Evolutionary conservation across 2,113 vertebrate species (phyloP).

Genomic region (Hystrix brachyura): DNA sequence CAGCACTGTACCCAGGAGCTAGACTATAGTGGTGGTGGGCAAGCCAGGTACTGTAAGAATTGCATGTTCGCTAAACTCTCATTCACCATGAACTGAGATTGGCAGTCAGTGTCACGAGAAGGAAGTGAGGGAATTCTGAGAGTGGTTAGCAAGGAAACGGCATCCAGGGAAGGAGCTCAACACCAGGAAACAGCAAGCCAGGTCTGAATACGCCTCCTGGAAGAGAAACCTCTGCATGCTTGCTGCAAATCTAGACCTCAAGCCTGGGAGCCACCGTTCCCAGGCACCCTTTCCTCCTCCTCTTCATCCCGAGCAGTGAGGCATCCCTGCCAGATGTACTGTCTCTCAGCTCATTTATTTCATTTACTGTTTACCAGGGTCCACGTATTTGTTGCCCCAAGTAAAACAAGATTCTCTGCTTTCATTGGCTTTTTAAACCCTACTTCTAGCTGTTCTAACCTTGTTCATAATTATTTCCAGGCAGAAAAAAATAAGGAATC

Average conservation of each 20-base stretch:
- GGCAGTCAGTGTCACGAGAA: neutral
- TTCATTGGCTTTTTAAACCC: slow-evolving; percentile 34
- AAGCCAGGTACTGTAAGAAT: neutral
- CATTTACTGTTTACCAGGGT: neutral
- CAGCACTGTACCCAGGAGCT: neutral
- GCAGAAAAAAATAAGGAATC: neutral
- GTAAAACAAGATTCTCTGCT: slow-evolving; percentile 14
- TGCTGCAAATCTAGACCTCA: neutral
- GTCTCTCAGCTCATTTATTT: neutral
- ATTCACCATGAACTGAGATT: neutral
- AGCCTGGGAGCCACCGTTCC: neutral
- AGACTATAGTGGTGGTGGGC: neutral
- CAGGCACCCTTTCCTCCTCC: neutral
- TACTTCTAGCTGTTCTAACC: slow-evolving; percentile 13
- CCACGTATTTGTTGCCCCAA: neutral
- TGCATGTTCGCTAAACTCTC: neutral
- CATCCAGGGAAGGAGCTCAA: neutral
- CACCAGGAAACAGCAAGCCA: neutral
- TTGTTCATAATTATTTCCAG: slow-evolving; percentile 30
- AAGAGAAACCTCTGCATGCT: neutral
- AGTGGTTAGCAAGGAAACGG: neutral
- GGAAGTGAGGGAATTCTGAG: neutral
- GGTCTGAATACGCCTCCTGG: neutral
- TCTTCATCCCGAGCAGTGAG: neutral
- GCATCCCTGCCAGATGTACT: neutral